These are phyloP conservation scores for Ditylenchus dipsaci DNA, from an alignment of 1,140 invertebrate genomes.

Conservation along the genomic window DNA sequence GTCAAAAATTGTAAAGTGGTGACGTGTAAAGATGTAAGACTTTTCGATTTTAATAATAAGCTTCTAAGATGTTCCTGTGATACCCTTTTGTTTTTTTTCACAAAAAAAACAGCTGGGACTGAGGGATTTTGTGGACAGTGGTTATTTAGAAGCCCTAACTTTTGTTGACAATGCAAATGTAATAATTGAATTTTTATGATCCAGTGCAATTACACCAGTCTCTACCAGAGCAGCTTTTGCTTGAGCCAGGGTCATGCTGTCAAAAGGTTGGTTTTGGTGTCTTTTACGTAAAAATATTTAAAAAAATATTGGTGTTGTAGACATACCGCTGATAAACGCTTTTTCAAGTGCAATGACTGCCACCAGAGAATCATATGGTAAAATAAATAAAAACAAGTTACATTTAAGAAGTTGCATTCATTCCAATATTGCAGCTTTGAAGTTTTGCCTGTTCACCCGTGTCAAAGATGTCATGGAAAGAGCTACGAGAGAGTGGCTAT, in stretches of 20 bases:
- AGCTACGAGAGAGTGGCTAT: constrained; percentile 48
- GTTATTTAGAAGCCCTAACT: not conserved
- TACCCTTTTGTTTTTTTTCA: too few species aligned
- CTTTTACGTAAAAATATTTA: too few species aligned
- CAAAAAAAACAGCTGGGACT: too few species aligned
- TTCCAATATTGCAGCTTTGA: constrained; percentile 11
- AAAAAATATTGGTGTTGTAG: too few species aligned
- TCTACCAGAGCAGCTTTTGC: constrained; percentile 28
- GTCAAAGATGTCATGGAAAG: constrained; percentile 34
- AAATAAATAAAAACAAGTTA: too few species aligned
- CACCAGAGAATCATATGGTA: constrained; percentile 18
- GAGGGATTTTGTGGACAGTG: too few species aligned
- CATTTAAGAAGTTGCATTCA: too few species aligned
- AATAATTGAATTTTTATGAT: not conserved
- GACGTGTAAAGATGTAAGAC: constrained; percentile 34
- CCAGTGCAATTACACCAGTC: constrained; percentile 36
- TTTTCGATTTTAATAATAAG: not conserved
- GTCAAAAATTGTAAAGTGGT: constrained; percentile 42
- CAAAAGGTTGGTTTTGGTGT: not conserved
- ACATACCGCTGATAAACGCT: constrained; percentile 39
- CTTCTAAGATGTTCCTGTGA: not conserved
- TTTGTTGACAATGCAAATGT: too few species aligned
- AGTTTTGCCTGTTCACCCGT: constrained; percentile 41
- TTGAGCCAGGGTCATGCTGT: constrained; percentile 23
- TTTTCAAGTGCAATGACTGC: constrained; percentile 42